Evolutionary conservation across 2,888 invertebrate genomes (phyloP).

Genomic region (Lymantria monacha): DNA sequence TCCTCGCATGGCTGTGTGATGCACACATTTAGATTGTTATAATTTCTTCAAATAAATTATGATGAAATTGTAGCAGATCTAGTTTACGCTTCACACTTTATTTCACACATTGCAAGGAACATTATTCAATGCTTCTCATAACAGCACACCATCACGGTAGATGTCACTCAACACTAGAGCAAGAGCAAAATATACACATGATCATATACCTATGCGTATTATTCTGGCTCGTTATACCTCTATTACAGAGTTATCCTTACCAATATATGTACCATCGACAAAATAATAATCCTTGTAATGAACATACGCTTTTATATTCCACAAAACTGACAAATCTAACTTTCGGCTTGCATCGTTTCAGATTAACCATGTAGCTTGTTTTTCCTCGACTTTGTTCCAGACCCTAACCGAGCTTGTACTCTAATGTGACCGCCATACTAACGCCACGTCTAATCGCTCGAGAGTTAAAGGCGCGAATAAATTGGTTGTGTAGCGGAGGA

Average conservation of each 20-base stretch:
- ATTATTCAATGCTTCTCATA: conserved; percentile 61
- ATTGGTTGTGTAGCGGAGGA: conserved; percentile 80
- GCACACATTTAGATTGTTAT: conserved; percentile 40
- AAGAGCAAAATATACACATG: conserved; percentile 7
- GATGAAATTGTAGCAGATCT: conserved; percentile 40
- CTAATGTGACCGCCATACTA: conserved; percentile 82
- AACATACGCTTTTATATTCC: conserved; percentile 52
- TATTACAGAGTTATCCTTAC: conserved; percentile 6
- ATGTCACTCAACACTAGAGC: conserved; percentile 13
- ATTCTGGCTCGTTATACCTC: background rate
- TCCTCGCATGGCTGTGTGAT: conserved; percentile 40
- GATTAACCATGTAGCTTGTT: conserved; percentile 76
- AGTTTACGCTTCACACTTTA: conserved; percentile 59
- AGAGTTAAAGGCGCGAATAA: conserved; percentile 74
- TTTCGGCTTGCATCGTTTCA: conserved; percentile 74
- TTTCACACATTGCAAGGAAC: conserved; percentile 72
- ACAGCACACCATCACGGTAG: conserved; percentile 31
- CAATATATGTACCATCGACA: conserved; percentile 17
- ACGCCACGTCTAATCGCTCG: conserved; percentile 76
- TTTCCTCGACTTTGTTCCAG: conserved; percentile 82
- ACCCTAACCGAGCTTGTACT: conserved; percentile 83
- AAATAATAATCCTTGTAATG: conserved; percentile 76
- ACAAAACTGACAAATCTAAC: conserved; percentile 65
- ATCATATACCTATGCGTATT: conserved; percentile 3
- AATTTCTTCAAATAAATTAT: conserved; percentile 28